A percentile compares a stretch with the other conserved stretches of the same genome.
These are phyloP conservation scores for Oceanites oceanicus DNA, from an alignment of 2,113 vertebrate genomes.

Conservation along the genomic window DNA sequence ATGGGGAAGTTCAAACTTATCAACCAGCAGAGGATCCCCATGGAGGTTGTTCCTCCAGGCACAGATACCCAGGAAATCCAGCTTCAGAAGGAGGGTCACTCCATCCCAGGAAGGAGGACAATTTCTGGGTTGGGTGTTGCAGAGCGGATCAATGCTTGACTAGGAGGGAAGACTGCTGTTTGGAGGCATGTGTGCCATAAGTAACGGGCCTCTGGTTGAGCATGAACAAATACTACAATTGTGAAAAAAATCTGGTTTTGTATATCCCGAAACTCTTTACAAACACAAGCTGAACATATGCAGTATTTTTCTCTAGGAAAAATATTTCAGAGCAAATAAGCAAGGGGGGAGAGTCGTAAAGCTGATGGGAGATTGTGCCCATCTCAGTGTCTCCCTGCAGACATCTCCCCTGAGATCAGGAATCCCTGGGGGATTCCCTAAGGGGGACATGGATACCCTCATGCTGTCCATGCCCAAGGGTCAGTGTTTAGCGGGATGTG, in stretches of 20 bases:
- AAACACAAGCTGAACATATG: background rate
- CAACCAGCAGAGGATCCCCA: background rate
- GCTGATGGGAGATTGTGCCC: background rate
- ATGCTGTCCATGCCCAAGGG: background rate
- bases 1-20: background rate
- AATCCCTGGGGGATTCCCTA: background rate
- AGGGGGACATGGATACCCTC: too few relatives aligned
- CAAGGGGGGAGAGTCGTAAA: background rate
- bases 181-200: background rate
- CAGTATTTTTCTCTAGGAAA: background rate
- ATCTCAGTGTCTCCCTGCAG: background rate
- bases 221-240: background rate
- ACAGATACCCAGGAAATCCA: background rate
- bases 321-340: background rate
- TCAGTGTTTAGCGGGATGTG: rapidly evolving
- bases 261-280: background rate
- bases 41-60: background rate
- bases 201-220: rapidly evolving
- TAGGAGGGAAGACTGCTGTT: background rate
- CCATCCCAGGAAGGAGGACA: background rate
- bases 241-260: background rate
- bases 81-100: background rate
- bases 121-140: background rate
- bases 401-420: background rate
- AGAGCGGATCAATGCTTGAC: background rate